These are phyloP conservation scores for Spisula solida DNA, from an alignment of 2,888 invertebrate species.

Conservation along the genomic window DNA sequence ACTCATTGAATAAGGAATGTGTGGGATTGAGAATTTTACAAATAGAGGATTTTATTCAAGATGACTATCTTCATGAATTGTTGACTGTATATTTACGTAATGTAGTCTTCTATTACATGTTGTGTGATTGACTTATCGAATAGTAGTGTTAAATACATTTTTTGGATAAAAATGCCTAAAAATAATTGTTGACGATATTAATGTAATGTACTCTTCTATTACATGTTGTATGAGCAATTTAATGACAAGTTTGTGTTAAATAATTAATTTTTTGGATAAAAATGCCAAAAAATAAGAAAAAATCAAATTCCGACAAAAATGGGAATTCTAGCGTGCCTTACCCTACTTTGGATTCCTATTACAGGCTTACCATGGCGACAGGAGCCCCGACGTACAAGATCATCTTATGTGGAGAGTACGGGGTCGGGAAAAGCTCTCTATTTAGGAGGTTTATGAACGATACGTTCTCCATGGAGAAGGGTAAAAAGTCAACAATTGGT, in stretches of 20 bases:
- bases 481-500: slow-evolving; percentile 95
- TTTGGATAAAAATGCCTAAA: slow-evolving; percentile 42
- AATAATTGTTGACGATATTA: neutral
- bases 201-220: too few relatives aligned
- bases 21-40: neutral
- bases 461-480: slow-evolving; percentile 94
- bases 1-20: neutral
- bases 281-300: slow-evolving; percentile 57
- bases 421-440: slow-evolving; percentile 97
- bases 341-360: slow-evolving; percentile 57
- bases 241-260: neutral
- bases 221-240: too few relatives aligned
- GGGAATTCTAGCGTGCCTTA: slow-evolving; percentile 29
- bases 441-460: slow-evolving; percentile 96
- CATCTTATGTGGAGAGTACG: slow-evolving; percentile 97
- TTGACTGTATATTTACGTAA: too few relatives aligned
- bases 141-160: neutral
- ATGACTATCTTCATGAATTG: too few relatives aligned
- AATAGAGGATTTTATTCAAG: neutral
- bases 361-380: slow-evolving; percentile 82
- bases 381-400: slow-evolving; percentile 90
- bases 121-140: too few relatives aligned
- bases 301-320: slow-evolving; percentile 43
- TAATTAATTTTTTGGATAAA: neutral
- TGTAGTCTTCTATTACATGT: too few relatives aligned